Evolutionary conservation across 2,797 vertebrate species (phyloP), one percentile per base, ranked within the genome.

Genomic region (Sitta carolinensis): DNA sequence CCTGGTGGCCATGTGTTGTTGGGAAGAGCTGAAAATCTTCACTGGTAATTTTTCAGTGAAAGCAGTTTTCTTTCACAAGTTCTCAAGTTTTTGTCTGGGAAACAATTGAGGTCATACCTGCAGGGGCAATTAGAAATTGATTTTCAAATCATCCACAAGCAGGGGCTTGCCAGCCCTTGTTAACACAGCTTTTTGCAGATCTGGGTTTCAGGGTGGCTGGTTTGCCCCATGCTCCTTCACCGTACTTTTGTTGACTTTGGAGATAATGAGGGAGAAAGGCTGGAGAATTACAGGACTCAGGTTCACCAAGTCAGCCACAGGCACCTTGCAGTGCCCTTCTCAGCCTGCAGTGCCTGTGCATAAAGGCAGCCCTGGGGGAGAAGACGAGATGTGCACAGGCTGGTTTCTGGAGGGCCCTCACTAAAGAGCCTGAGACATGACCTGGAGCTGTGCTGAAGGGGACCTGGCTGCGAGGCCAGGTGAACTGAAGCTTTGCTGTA

Each of bases 161-260:
- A 72, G 58, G 34, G 38, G 19, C 54, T 75, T 72, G 22, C 22
- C 29, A 84, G 1, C 18, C 8, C 23, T 69, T 5, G 0, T 79
- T 50, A 57, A 32, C 0, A 0, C 6, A 3, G 19, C 21, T 26
- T 84, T 84, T 82, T 14, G 10, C 54, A n/a, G 27, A 9, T 21
- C 25, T 61, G 36, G 15, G 17, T 63, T 82, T 61, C 36, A 20
- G n/a, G 16, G 8, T 55, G 58, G 67, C 30, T 58, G 40, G 4
- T 69, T 80, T 7, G 5, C 25, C n/a, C 19, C 5, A 0, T 36
- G 25, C 7, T 40, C 30, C 0, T 0, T 10, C 54, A n/a, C 21
- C 1, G 2, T 29, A 34, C 25, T 43, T 50, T 7, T 29, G 11
- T 8, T 11, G 4, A 27, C 27, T 82, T 68, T 38, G 55, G 59